These are phyloP conservation scores for Atopsyche davidsoni DNA, from an alignment of 1,140 invertebrate species.

Conservation along the genomic window DNA sequence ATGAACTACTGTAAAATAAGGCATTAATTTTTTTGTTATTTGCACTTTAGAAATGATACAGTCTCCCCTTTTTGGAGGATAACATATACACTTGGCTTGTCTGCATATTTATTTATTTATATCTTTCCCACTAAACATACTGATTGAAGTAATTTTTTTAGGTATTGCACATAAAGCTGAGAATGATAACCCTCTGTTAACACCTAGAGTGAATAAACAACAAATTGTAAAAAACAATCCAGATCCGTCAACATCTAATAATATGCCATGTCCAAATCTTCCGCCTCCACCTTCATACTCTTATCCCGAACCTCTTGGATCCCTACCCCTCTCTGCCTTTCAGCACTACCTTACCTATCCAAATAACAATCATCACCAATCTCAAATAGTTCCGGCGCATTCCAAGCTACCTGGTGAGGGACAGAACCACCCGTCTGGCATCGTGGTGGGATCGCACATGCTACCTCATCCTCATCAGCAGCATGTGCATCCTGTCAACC, in stretches of 20 bases:
- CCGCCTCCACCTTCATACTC: constrained; percentile 14
- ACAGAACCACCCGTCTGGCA: constrained; percentile 16
- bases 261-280: constrained; percentile 5
- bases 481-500: constrained; percentile 16
- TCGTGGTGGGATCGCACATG: constrained; percentile 8
- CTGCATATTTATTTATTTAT: too few species aligned
- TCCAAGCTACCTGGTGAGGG: constrained; percentile 7
- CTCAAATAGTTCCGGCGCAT: constrained; percentile 8
- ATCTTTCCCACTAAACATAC: too few species aligned
- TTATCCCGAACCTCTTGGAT: constrained; percentile 10
- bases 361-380: constrained; percentile 15
- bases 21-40: too few species aligned
- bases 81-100: too few species aligned
- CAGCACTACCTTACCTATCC: constrained; percentile 23
- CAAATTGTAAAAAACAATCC: not conserved
- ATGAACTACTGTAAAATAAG: too few species aligned
- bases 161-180: constrained; percentile 6
- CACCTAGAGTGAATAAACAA: constrained; percentile 5
- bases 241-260: not conserved
- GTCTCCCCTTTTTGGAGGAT: too few species aligned
- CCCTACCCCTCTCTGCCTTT: constrained; percentile 16
- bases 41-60: too few species aligned
- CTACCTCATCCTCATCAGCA: constrained; percentile 19
- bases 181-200: not conserved
- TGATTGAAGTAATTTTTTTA: too few species aligned